Evolutionary conservation across 2,797 vertebrate species (phyloP).

Genomic region (Lutjanus argentimaculatus): DNA sequence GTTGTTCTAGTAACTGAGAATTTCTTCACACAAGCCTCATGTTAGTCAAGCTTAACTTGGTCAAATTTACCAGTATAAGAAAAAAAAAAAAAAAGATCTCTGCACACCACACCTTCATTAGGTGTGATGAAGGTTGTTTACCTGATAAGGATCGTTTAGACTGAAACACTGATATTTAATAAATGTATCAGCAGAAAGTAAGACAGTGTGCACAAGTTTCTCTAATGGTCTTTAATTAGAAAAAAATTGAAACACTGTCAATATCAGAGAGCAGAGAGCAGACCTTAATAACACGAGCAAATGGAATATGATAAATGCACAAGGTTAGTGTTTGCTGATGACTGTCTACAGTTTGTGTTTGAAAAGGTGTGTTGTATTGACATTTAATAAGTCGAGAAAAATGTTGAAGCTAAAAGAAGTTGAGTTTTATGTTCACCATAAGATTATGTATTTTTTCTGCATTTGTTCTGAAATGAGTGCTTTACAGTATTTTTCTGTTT

Average conservation of each 20-base stretch:
- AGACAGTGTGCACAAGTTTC: too few species aligned
- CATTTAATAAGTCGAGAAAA: neutral
- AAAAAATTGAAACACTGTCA: too few species aligned
- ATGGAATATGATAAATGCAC: conserved; percentile 27
- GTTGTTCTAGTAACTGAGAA: neutral
- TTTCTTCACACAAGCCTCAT: neutral
- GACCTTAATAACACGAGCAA: conserved; percentile 13
- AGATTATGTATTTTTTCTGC: too few species aligned
- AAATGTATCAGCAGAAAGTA: too few species aligned
- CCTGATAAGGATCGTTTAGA: too few species aligned
- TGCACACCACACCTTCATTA: too few species aligned
- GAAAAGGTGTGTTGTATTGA: neutral
- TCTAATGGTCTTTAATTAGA: too few species aligned
- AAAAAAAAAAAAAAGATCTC: neutral
- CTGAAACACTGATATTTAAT: too few species aligned
- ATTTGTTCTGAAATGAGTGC: too few species aligned
- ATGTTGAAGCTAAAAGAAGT: neutral
- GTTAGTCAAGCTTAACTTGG: neutral
- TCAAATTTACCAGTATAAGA: neutral
- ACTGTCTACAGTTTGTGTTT: neutral
- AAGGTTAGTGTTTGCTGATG: conserved; percentile 6
- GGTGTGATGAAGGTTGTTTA: too few species aligned
- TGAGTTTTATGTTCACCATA: neutral
- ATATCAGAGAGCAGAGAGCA: neutral
- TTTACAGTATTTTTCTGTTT: neutral